These are phyloP conservation scores for Saccopteryx bilineata DNA, from an alignment of 2,113 vertebrate genomes.

Conservation along the genomic window DNA sequence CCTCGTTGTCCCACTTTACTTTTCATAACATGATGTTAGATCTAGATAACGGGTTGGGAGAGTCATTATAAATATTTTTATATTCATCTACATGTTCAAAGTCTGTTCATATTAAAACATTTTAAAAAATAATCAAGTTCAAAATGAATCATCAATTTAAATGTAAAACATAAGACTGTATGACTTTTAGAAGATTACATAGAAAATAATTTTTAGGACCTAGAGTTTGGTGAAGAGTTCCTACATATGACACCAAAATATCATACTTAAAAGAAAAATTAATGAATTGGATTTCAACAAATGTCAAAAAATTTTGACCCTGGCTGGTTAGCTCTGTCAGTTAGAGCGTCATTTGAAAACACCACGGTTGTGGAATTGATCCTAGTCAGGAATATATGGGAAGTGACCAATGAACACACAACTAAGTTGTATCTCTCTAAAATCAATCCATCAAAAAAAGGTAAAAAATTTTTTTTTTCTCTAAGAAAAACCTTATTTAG, in stretches of 20 bases:
- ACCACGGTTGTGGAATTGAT: no score
- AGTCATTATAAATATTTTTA: neutral
- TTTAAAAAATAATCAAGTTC: neutral
- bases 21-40: neutral
- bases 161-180: neutral
- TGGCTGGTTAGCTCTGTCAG: no score
- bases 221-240: neutral
- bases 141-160: constrained; percentile 17
- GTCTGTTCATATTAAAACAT: neutral
- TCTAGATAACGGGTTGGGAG: neutral
- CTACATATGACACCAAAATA: neutral
- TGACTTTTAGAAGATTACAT: neutral
- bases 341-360: no score
- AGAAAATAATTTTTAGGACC: neutral
- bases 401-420: no score
- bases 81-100: neutral
- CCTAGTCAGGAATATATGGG: no score
- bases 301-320: neutral
- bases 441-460: no score
- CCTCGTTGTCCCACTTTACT: neutral
- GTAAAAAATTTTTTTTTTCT: neutral
- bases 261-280: neutral
- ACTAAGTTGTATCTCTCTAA: no score
- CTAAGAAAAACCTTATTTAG: neutral
- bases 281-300: neutral